These are phyloP conservation scores for Myioborus melanocephalus DNA, from an alignment of 2,797 vertebrate genomes.

Conservation along the genomic window DNA sequence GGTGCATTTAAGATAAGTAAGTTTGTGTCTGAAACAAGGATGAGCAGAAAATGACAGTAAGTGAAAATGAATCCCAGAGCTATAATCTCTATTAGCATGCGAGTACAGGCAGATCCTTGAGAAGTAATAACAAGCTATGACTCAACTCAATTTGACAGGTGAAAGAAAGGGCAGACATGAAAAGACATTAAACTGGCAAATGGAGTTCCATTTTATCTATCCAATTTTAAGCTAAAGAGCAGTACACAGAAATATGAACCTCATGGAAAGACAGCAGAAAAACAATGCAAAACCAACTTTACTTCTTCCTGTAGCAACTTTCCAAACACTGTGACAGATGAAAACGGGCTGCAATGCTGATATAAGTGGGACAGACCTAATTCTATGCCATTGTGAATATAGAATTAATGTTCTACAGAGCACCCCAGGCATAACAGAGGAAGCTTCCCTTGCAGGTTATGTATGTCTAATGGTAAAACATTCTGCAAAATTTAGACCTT, in stretches of 20 bases:
- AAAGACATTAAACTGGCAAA: neutral
- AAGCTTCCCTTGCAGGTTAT: neutral
- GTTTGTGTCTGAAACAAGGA: neutral
- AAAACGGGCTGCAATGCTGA: neutral
- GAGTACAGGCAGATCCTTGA: neutral
- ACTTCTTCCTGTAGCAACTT: neutral
- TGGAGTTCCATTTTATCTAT: neutral
- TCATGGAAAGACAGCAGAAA: neutral
- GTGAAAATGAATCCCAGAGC: neutral
- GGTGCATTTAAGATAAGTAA: neutral
- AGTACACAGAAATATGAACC: neutral
- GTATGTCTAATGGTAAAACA: neutral
- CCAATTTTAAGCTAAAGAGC: neutral
- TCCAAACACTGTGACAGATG: neutral
- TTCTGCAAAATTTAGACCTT: neutral
- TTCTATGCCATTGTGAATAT: neutral
- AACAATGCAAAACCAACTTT: neutral
- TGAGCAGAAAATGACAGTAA: neutral
- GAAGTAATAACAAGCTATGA: neutral
- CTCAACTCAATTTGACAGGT: neutral
- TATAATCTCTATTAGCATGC: neutral
- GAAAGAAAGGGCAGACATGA: slow-evolving; percentile 6
- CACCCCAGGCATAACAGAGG: neutral
- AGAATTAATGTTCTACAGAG: neutral
- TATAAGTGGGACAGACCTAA: neutral